Evolutionary conservation across 2,888 invertebrate genomes (phyloP).

Genomic region (Acleris cristana): DNA sequence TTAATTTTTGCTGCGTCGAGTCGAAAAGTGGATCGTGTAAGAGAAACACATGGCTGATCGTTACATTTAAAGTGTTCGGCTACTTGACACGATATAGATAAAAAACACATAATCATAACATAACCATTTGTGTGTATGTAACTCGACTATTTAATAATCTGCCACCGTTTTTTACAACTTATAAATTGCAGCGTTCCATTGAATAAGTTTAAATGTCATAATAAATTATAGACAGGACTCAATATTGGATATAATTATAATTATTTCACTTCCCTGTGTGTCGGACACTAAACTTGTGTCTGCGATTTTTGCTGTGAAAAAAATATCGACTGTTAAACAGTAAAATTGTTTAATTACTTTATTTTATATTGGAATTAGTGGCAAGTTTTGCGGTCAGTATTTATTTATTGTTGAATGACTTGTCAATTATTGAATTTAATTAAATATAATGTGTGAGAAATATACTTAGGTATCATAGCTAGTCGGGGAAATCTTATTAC

Average conservation of each 20-base stretch:
- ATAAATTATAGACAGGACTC: conserved; percentile 23
- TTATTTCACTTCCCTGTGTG: conserved; percentile 11
- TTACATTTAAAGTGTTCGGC: neutral
- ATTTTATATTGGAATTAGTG: too few species aligned
- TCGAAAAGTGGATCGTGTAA: too few species aligned
- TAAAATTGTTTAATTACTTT: neutral
- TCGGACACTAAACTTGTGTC: neutral
- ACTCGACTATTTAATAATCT: neutral
- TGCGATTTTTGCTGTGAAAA: neutral
- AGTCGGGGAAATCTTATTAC: too few species aligned
- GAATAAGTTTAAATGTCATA: conserved; percentile 24
- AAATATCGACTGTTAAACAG: neutral
- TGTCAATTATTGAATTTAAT: too few species aligned
- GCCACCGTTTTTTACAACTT: neutral
- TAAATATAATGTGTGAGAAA: too few species aligned
- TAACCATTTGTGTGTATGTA: neutral
- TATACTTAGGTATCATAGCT: too few species aligned
- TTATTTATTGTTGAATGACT: too few species aligned
- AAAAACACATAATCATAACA: neutral
- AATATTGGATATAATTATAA: conserved; percentile 15
- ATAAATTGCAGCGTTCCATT: neutral
- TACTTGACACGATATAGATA: neutral
- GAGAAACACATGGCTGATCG: too few species aligned
- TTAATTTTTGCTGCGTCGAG: too few species aligned
- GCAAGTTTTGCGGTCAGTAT: too few species aligned